These are phyloP conservation scores for Atta colombica DNA, from an alignment of 1,140 invertebrate species.

Conservation along the genomic window DNA sequence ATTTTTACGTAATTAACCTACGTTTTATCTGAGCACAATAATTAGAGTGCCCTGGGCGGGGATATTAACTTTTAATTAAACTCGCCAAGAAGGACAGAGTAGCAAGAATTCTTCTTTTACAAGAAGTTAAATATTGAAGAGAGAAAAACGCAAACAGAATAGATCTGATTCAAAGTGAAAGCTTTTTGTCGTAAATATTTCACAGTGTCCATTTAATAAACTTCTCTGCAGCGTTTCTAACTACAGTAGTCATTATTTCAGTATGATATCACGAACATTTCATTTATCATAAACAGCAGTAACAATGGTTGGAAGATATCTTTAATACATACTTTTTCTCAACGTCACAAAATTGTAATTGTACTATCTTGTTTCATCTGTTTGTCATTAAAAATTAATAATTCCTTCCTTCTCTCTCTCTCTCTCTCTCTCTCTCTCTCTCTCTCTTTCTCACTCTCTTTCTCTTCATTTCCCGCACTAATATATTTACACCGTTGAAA, in stretches of 20 bases:
- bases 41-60: conserved; percentile 44
- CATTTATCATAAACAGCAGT: background rate
- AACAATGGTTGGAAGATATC: too few species aligned
- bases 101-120: conserved; percentile 35
- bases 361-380: background rate
- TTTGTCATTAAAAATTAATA: conserved; percentile 10
- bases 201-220: background rate
- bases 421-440: too few species aligned
- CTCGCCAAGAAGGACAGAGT: background rate
- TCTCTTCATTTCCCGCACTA: background rate
- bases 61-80: conserved; percentile 71
- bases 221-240: background rate
- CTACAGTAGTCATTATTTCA: conserved; percentile 34
- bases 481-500: background rate
- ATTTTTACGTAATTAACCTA: conserved; percentile 64
- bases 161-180: conserved; percentile 2
- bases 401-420: too few species aligned
- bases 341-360: background rate
- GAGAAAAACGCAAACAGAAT: background rate
- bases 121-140: conserved; percentile 36
- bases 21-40: conserved; percentile 59
- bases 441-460: too few species aligned
- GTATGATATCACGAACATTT: background rate
- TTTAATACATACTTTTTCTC: background rate
- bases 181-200: conserved; percentile 43